Base-by-base conservation (phyloP, 1,140 invertebrate genomes). In the Zaprionus kolodkinae region DNA sequence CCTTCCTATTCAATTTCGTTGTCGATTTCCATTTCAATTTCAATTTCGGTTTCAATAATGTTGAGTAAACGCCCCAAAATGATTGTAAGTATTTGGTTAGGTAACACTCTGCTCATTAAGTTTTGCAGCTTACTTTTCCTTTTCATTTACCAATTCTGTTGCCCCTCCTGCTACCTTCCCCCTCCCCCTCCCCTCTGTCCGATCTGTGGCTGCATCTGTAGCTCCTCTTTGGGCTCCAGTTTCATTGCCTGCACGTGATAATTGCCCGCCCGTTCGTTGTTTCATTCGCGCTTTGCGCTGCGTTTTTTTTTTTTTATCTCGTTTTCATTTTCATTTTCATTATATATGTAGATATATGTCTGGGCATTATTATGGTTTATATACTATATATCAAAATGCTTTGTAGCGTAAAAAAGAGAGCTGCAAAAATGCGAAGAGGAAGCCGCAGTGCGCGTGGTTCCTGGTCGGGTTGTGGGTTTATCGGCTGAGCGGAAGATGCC, bases 221-320 rank as follows among this genome's bases (percentile, higher is more conserved):
- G 40, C 40, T 66, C 25, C 36, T 40, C 43, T 66, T 62, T 64
- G 64, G 56, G 36, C 70, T 68, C 70, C 76, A 89, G 83, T 87
- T 91, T 88, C 78, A 91, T 91, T 81, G 79, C 72, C 85, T 91
- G 89, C 88, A 87, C 87, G 87, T 91, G 87, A 91, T 91, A 91
- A 91, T 91, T 91, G 80, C 72, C 62, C 55, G 70, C 35, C 65
- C 48, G 60, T 63, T 36, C 27, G 12, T 35, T 61, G 35, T 67
- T 81, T 25, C 35, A 55, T 59, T 67, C 59, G 45, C 40, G 54
- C 73, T 43, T 13, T n/a, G 69, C 62, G n/a, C n/a, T n/a, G n/a
- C n/a, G n/a, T n/a, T n/a, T n/a, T n/a, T n/a, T n/a, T n/a, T n/a
- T n/a, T n/a, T 77, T 81, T 72, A 68, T 81, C 69, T 82, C 64